Base-by-base conservation (phyloP, 1,140 invertebrate species). In the Elymnias hypermnestra region DNA sequence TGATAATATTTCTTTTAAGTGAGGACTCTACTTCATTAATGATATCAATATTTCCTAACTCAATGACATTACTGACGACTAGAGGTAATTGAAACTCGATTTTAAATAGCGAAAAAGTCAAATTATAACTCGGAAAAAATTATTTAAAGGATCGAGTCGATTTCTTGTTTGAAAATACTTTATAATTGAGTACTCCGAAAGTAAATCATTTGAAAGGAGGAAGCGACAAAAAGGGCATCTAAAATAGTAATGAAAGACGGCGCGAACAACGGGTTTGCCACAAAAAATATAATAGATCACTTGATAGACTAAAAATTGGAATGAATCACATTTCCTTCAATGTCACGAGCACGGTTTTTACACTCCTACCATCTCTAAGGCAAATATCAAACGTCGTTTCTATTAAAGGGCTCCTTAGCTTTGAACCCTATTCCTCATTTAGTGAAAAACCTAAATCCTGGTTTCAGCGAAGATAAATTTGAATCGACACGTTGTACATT, bases 181-280 rank as follows among this genome's bases (percentile, higher is more conserved):
- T 15, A 9, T 19, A 19, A 41, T 22, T 10, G 21, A 18, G 7
- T 14, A 7, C 21, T 23, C 13, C 13, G 22, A 37, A 38, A 46
- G 35, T 35, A 44, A 44, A 36, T 17, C 17, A 45, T 56, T 62
- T 53, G 63, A 65, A 65, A 65, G 55, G 58, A 65, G 62, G 62
- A 65, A 65, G 50, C 50, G 18, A 36, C 25, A 39, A 29, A 43
- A 54, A 28, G 21, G 22, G 13, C 26, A 39, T 28, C 35, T 51
- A 35, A 47, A 59, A 42, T 26, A 29, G 33, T 28, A 43, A 48
- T n/a, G n/a, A n/a, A n/a, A n/a, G n/a, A 50, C 31, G 47, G 33
- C 37, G 36, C 18, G 41, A 36, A 13, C 18, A 36, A 40, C 46
- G 26, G 38, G 42, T 29, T 43, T n/a, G 7, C 19, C 8, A 36